Conservation (phyloP, 1,140 invertebrate species). For the Drosophila chauvacae region DNA sequence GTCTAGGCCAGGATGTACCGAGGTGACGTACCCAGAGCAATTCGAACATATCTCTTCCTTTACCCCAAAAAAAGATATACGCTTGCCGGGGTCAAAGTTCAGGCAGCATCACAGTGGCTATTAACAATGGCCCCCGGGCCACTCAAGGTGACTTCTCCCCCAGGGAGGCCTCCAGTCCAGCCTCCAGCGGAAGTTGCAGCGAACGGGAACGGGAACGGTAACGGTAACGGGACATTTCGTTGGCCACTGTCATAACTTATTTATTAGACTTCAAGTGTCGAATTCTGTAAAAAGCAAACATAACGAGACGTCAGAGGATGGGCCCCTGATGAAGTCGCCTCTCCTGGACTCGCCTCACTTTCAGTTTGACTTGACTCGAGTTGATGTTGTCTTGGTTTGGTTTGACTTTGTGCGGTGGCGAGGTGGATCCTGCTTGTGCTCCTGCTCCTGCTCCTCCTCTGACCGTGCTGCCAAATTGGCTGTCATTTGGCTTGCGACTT, state of each 20-base stretch:
- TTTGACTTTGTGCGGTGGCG: constrained; percentile 1
- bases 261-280: constrained; percentile 73
- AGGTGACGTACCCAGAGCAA: constrained; percentile 5
- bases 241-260: constrained; percentile 64
- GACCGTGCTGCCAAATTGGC: constrained; percentile 29
- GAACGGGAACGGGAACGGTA: neutral
- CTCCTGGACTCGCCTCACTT: neutral
- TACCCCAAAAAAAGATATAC: neutral
- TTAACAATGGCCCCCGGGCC: constrained; percentile 32
- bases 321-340: constrained; percentile 3
- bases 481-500: constrained; percentile 31
- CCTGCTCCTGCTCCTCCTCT: neutral
- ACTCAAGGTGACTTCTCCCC: constrained; percentile 6
- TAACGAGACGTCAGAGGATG: constrained; percentile 21
- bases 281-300: constrained; percentile 61
- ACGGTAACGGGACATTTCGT: constrained; percentile 39
- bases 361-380: neutral
- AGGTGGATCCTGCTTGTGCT: neutral
- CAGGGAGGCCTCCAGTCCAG: neutral
- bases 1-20: constrained; percentile 18
- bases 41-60: constrained; percentile 17
- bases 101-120: constrained; percentile 33
- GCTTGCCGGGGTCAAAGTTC: constrained; percentile 1
- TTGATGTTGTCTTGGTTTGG: constrained; percentile 11
- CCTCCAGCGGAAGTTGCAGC: constrained; percentile 4